Percentiles rank a stretch among this genome's conserved stretches.
These are phyloP conservation scores for Ophioninae sp. DNA, from an alignment of 2,888 invertebrate genomes.

Conservation along the genomic window DNA sequence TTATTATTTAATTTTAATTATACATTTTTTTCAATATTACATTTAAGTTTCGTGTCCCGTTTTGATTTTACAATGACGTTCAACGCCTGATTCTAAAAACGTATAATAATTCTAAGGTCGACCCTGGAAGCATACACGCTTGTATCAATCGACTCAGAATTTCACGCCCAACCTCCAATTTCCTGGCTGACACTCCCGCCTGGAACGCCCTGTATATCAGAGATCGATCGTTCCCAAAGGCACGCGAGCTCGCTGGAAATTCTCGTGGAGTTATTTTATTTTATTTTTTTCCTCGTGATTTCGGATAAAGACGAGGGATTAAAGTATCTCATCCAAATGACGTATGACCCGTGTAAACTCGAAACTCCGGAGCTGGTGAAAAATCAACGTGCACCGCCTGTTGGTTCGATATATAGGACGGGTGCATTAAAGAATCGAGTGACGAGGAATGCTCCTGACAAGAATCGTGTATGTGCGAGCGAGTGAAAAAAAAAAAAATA, in stretches of 20 bases:
- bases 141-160: too few species aligned
- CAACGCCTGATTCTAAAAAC: too few species aligned
- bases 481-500: constrained; percentile 10
- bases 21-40: too few species aligned
- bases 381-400: constrained; percentile 1
- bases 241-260: neutral
- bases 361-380: neutral
- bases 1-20: too few species aligned
- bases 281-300: neutral
- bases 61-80: too few species aligned
- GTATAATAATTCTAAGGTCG: too few species aligned
- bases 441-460: constrained; percentile 17
- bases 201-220: neutral
- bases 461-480: constrained; percentile 8
- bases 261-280: too few species aligned
- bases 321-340: neutral
- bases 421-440: constrained; percentile 17
- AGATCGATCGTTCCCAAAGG: constrained; percentile 7
- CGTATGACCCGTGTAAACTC: neutral
- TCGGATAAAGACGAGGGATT: too few species aligned
- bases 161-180: too few species aligned
- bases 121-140: too few species aligned
- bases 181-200: too few species aligned
- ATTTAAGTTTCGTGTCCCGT: too few species aligned
- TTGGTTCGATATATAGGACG: neutral